Evolutionary conservation across 1,140 invertebrate species (phyloP), one percentile per base, ranked within the genome.

Genomic region (Anadara kagoshimensis): DNA sequence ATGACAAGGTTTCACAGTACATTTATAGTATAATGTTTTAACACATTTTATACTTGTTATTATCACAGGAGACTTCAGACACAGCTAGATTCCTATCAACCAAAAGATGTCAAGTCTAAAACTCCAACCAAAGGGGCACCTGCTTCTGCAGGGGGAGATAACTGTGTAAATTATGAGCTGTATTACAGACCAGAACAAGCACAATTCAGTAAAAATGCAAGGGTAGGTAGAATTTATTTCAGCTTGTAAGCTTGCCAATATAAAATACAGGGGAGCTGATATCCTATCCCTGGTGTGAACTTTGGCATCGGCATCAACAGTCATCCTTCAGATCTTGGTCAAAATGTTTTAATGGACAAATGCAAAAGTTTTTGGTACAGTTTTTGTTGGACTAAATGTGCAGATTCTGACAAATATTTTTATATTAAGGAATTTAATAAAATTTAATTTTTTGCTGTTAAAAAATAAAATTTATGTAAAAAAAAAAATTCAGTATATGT

Each of bases 191-290:
- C 93, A 36, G 92, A 93, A 79, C 91, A 92, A 49, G 90, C 91
- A 16, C 93, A 94, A 83, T 90, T 95, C n/a, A 91, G 91, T 11
- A 92, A 94, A 76, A 93, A 93, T 18, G 92, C 93, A 7, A 91
- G 93, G 79, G 91, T 95, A 73, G 92, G 93, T 73, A 47, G 41
- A 22, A 44, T 3, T 4, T 10, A 3, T 4, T 58, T 58, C 26
- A 20, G 1, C 14, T 58, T 16, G 1, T 58, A 4, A n/a, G 26
- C 14, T 57, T 58, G 16, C 26, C 26, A 58, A 4, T 16, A 58
- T 58, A 5, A 58, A 58, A 36, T 36, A 36, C 2, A 36, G 7
- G 2, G 29, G 29, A 3, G 29, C 2, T 3, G 29, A 10, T 3
- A 22, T 12, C 20, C 5, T 64, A 14, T 10, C 26, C 11, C 8